Conservation (phyloP, 2,888 invertebrate genomes). For the Capitulum mitella region DNA sequence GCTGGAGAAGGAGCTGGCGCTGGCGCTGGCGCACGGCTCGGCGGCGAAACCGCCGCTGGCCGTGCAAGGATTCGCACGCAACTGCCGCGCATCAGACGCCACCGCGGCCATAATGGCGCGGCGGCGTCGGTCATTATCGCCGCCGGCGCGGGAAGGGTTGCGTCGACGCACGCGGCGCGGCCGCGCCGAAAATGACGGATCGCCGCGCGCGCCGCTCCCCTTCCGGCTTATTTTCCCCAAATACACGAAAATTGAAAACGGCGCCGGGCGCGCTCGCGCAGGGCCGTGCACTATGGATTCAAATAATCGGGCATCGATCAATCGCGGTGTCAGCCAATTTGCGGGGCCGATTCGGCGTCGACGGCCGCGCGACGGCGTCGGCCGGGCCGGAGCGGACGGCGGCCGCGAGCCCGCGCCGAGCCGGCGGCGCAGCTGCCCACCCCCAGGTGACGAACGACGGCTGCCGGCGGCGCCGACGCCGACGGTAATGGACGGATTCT, state of each 20-base stretch:
- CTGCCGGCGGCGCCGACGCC: too few species aligned
- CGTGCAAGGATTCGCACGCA: background rate
- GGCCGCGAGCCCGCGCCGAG: too few species aligned
- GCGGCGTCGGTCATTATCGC: background rate
- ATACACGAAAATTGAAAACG: constrained; percentile 11
- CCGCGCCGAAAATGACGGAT: background rate
- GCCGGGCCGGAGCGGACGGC: too few species aligned
- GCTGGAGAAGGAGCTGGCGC: too few species aligned
- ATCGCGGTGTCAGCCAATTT: background rate
- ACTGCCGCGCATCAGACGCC: background rate
- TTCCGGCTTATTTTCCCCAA: background rate
- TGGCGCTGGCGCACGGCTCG: background rate
- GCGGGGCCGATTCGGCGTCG: background rate
- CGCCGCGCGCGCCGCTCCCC: background rate
- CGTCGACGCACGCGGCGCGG: background rate
- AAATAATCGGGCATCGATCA: constrained; percentile 4
- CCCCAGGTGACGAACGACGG: too few species aligned
- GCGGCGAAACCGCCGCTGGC: background rate
- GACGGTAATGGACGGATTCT: too few species aligned
- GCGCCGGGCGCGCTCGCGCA: background rate
- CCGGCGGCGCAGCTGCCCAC: too few species aligned
- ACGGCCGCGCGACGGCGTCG: too few species aligned
- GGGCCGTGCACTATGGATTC: background rate
- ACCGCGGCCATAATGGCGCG: background rate
- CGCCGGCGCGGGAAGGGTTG: background rate